These are phyloP conservation scores for Oceanodroma tethys DNA, from an alignment of 2,113 vertebrate genomes.

Conservation along the genomic window DNA sequence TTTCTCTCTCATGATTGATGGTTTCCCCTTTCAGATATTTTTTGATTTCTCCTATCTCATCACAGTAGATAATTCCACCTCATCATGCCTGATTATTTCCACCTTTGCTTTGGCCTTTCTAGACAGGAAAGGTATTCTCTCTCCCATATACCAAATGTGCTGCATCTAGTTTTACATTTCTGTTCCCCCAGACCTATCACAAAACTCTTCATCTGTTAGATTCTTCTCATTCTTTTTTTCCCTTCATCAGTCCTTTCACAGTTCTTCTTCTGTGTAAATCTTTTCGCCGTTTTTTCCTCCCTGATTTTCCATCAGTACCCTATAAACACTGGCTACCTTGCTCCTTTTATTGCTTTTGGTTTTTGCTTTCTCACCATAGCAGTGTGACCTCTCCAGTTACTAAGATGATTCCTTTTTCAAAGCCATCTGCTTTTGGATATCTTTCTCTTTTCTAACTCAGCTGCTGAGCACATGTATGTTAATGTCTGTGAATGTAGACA, in stretches of 20 bases:
- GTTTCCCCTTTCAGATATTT: neutral
- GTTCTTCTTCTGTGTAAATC: neutral
- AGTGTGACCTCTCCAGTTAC: neutral
- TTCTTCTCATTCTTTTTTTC: neutral
- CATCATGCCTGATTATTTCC: neutral
- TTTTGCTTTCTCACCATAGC: neutral
- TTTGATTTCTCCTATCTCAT: neutral
- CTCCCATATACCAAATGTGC: neutral
- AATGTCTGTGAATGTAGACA: neutral
- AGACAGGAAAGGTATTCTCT: neutral
- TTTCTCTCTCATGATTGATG: neutral
- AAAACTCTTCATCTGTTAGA: neutral
- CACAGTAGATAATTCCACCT: neutral
- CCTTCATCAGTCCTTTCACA: neutral
- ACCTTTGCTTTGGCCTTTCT: neutral
- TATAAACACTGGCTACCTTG: neutral
- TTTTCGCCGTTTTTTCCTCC: neutral
- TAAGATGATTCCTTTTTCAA: neutral
- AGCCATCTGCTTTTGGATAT: neutral
- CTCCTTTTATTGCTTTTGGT: neutral
- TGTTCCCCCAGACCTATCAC: neutral
- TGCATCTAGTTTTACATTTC: neutral
- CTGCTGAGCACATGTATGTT: neutral
- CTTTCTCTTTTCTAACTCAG: neutral
- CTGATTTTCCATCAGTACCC: neutral